These are phyloP conservation scores for Microtus pennsylvanicus DNA, from an alignment of 2,113 vertebrate genomes.

Conservation along the genomic window DNA sequence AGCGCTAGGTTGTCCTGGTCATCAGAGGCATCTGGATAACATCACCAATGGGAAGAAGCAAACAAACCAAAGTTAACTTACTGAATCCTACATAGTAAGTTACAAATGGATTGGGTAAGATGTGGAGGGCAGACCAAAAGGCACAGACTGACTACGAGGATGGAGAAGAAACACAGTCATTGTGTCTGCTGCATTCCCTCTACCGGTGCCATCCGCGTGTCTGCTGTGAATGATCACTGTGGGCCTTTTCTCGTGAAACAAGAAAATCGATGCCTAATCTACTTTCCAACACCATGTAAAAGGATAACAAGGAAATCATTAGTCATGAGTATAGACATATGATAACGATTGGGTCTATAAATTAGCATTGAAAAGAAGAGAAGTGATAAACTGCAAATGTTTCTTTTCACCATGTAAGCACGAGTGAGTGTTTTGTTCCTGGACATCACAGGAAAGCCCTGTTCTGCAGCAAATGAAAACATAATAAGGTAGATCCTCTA, in stretches of 20 bases:
- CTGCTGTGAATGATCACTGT: too few species aligned
- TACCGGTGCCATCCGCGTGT: rapidly evolving
- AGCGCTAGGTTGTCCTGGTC: rapidly evolving
- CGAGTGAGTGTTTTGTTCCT: not conserved
- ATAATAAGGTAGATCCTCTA: not conserved
- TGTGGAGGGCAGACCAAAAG: not conserved
- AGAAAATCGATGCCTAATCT: not conserved
- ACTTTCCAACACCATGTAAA: not conserved
- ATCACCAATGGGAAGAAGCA: not conserved
- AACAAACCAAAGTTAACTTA: rapidly evolving
- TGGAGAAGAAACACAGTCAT: not conserved
- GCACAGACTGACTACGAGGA: not conserved
- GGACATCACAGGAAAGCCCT: not conserved
- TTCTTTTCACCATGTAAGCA: not conserved
- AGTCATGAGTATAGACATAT: not conserved
- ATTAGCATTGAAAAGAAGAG: not conserved
- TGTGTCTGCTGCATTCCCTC: too few species aligned
- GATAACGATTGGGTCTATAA: not conserved
- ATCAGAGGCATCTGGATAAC: not conserved
- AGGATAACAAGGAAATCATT: not conserved
- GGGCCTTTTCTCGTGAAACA: not conserved
- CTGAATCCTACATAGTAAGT: not conserved
- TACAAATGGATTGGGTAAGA: not conserved
- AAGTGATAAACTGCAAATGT: not conserved
- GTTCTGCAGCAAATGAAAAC: not conserved